Percentiles rank a stretch among this genome's conserved stretches.
These are phyloP conservation scores for Threskiornis aethiopicus DNA, from an alignment of 2,797 vertebrate genomes.

Conservation along the genomic window DNA sequence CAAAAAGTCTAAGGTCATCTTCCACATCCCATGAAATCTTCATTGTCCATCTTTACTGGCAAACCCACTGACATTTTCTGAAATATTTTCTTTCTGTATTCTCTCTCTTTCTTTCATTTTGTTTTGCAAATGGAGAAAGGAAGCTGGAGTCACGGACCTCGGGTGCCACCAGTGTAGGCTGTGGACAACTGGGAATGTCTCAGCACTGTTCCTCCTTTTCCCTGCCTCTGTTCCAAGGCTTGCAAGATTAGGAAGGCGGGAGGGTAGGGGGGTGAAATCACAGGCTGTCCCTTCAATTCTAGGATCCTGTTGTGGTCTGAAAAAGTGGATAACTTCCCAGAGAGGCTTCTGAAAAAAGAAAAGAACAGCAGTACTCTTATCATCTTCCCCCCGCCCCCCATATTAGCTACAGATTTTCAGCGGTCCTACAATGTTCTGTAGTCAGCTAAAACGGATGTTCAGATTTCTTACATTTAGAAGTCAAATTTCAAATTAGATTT, in stretches of 20 bases:
- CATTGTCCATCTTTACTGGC: background rate
- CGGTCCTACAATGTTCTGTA: background rate
- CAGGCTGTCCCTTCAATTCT: background rate
- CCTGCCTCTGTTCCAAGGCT: background rate
- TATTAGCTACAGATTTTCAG: background rate
- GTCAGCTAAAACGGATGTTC: background rate
- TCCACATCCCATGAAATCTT: background rate
- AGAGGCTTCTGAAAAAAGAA: background rate
- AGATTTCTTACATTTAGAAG: background rate
- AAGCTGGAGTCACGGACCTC: background rate
- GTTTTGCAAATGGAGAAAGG: background rate
- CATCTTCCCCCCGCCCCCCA: fast-evolving
- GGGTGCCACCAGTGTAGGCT: background rate
- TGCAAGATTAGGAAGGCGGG: background rate
- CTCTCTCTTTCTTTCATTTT: background rate
- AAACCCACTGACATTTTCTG: background rate
- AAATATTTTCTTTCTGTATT: background rate
- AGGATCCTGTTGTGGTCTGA: background rate
- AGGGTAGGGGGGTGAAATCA: background rate
- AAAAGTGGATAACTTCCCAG: background rate
- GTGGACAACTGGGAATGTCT: background rate
- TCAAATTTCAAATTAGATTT: background rate
- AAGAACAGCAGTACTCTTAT: background rate
- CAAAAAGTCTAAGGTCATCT: background rate
- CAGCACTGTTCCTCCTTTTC: background rate